These are phyloP conservation scores for Mylabris sibirica DNA, from an alignment of 2,888 invertebrate species.

Conservation along the genomic window DNA sequence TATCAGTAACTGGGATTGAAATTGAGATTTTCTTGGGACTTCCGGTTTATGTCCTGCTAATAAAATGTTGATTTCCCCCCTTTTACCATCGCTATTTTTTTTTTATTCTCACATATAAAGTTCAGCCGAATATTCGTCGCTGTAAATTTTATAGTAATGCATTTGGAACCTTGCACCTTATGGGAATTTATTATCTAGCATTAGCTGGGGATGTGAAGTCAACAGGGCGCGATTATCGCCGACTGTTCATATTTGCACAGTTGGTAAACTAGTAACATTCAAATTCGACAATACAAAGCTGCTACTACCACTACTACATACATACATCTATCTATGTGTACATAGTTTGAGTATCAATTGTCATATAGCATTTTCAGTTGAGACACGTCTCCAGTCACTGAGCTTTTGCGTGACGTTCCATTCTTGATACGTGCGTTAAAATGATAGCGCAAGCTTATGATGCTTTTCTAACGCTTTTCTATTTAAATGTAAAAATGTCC, in stretches of 20 bases:
- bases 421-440: constrained; percentile 37
- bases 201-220: constrained; percentile 8
- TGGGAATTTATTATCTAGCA: constrained; percentile 7
- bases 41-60: too few species aligned
- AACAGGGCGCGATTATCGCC: constrained; percentile 23
- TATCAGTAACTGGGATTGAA: too few species aligned
- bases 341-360: constrained; percentile 28
- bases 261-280: constrained; percentile 13
- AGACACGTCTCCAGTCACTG: constrained; percentile 37
- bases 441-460: constrained; percentile 37
- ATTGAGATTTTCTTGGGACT: too few species aligned
- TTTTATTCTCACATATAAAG: neutral
- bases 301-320: neutral
- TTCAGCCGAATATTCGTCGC: neutral
- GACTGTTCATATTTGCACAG: constrained; percentile 22
- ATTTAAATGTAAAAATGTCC: constrained; percentile 17
- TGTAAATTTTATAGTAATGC: constrained; percentile 7
- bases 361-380: constrained; percentile 34
- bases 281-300: constrained; percentile 18
- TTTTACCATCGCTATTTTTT: neutral
- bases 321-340: neutral
- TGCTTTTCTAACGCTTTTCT: constrained; percentile 30
- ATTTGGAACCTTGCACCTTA: neutral
- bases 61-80: neutral
- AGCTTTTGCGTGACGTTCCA: constrained; percentile 36